Evolutionary conservation across 2,113 vertebrate species (phyloP).

Genomic region (Oenanthe melanoleuca): DNA sequence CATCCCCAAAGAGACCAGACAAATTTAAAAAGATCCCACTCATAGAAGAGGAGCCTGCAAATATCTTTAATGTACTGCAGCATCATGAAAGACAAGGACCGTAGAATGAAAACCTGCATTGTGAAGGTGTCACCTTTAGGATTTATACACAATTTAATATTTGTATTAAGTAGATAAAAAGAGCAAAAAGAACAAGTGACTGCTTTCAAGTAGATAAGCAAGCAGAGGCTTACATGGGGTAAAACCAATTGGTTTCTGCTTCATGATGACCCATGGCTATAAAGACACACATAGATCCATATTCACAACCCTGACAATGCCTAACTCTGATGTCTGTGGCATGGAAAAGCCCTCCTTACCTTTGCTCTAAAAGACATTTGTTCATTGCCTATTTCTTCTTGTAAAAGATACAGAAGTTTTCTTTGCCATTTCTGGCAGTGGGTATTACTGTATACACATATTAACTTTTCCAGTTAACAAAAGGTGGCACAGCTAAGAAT

Average conservation of each 20-base stretch:
- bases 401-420: not conserved
- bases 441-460: not conserved
- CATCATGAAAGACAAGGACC: not conserved
- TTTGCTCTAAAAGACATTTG: not conserved
- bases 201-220: not conserved
- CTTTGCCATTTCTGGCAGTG: not conserved
- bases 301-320: not conserved
- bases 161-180: not conserved
- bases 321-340: not conserved
- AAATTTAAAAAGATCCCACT: not conserved
- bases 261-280: not conserved
- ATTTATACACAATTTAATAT: not conserved
- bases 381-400: not conserved
- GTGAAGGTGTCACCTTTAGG: not conserved
- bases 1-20: not conserved
- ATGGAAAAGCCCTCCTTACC: not conserved
- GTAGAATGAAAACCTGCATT: not conserved
- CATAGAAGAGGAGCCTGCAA: not conserved
- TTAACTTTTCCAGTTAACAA: not conserved
- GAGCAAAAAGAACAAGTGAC: not conserved
- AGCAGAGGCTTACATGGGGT: not conserved
- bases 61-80: not conserved
- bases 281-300: not conserved
- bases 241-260: not conserved
- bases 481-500: not conserved